phyloP scores from a whole-genome alignment of 2,113 vertebrate species.

The Damaliscus lunatus region DNA sequence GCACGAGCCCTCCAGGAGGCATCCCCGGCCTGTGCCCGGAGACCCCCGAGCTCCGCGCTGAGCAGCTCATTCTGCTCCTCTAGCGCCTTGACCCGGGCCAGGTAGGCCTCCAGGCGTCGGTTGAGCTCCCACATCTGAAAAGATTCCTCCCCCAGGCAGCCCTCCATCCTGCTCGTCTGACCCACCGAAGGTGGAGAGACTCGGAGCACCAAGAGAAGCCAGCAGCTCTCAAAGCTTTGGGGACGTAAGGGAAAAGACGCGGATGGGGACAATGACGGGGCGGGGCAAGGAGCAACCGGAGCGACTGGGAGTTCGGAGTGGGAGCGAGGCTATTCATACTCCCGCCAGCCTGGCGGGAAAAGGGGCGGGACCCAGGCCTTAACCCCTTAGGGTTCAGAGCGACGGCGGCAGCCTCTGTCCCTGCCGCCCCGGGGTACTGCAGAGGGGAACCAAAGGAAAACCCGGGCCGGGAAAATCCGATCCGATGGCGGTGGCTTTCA shows the following conservation, averaged over 20 bases:
- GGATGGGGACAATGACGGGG: background rate
- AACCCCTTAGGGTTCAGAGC: conserved; percentile 57
- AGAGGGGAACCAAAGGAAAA: background rate
- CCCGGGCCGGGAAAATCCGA: background rate
- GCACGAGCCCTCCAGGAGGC: conserved; percentile 75
- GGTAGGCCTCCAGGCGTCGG: conserved; percentile 89
- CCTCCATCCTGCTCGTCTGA: conserved; percentile 63
- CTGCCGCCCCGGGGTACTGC: background rate
- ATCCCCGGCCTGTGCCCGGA: conserved; percentile 65
- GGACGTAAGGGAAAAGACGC: background rate
- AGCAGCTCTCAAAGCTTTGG: background rate
- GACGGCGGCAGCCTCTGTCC: background rate
- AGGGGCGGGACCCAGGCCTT: conserved; percentile 59
- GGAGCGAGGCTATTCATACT: conserved; percentile 72
- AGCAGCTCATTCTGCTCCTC: conserved; percentile 91
- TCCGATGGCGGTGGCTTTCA: background rate
- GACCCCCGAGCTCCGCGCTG: conserved; percentile 82
- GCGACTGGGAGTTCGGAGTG: background rate
- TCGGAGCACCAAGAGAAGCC: background rate
- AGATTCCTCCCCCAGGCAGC: conserved; percentile 84
- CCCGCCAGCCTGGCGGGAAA: conserved; percentile 56
- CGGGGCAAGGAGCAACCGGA: background rate
- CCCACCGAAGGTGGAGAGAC: background rate
- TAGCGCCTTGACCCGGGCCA: conserved; percentile 89
- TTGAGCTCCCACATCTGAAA: conserved; percentile 95